Base-by-base conservation (phyloP, 53 echinoderm and acorn worm species). In the Henricia sp. region DNA sequence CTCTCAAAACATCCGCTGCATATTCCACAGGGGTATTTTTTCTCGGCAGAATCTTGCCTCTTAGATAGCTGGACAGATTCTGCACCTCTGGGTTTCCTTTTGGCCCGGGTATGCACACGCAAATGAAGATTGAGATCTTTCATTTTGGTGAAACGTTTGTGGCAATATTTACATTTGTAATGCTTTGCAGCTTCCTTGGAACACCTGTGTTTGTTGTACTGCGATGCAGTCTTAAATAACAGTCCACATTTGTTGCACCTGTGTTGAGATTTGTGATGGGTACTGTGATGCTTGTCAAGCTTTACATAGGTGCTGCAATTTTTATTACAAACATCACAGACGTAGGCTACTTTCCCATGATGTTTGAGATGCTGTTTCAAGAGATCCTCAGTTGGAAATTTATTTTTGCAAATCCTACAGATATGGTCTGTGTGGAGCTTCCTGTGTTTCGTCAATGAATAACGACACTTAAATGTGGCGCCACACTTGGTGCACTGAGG, bases 401-500 rank as follows among this genome's bases (percentile, higher is more conserved):
- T 59, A 40, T 77, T 77, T 32, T 40, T 77, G 60, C 77, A 77
- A 57, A 77, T 1, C 16, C 39, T 38, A 40, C 80, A 80, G n/a
- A 21, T 35, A 46, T 63, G n/a, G n/a, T n/a, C n/a, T n/a, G n/a
- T n/a, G n/a, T n/a, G n/a, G n/a, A n/a, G 20, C 35, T 35, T 14
- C 28, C 46, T 23, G 55, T 70, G 83, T 6, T 29, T 9, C 17
- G 1, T 16, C 1, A 68, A 57, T 19, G 6, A 24, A n/a, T n/a
- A n/a, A 28, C 20, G 8, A 0, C 26, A 26, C 11, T 35, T 13
- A 42, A 75, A 86, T 25, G 52, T 76, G 2, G 32, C 54, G 23
- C 53, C 56, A 30, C 86, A 86, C 52, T 54, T 46, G 2, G 8
- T 19, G 71, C 86, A 86, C n/a, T 20, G n/a, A n/a, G n/a, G n/a